Evolutionary conservation across 1,140 invertebrate genomes (phyloP).

Genomic region (Heliconius himera): DNA sequence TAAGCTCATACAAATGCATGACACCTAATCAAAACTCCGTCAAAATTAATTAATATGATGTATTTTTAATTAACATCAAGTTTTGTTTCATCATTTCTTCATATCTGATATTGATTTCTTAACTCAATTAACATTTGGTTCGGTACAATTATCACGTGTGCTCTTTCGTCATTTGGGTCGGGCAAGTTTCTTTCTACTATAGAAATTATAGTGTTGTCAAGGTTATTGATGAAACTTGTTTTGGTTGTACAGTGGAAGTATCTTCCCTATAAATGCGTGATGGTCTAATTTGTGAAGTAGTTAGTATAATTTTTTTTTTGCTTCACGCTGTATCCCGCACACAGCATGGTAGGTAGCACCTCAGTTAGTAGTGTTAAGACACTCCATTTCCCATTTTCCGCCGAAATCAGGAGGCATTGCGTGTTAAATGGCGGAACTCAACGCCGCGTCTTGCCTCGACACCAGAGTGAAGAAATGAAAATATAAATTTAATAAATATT

Average conservation of each 20-base stretch:
- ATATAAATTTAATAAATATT: no score
- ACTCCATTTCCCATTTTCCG: no score
- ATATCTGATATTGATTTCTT: conserved; percentile 13
- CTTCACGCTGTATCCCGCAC: no score
- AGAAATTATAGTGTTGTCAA: conserved; percentile 6
- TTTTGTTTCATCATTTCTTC: conserved; percentile 27
- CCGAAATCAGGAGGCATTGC: no score
- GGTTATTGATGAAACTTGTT: conserved; percentile 12
- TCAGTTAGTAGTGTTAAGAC: no score
- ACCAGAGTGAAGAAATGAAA: no score
- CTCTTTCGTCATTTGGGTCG: conserved; percentile 19
- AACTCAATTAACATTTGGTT: conserved; percentile 22
- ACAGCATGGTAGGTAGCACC: no score
- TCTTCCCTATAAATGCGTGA: background rate
- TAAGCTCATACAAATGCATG: background rate
- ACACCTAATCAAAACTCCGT: conserved; percentile 10
- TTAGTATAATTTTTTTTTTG: no score
- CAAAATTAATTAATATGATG: conserved; percentile 57
- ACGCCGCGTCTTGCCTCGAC: no score
- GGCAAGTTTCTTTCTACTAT: background rate
- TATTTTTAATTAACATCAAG: conserved; percentile 56
- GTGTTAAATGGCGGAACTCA: no score
- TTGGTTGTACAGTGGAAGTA: background rate
- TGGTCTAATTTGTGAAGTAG: no score
- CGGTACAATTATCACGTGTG: conserved; percentile 17